Conservation (phyloP, 2,888 invertebrate species). For the Mantis religiosa region DNA sequence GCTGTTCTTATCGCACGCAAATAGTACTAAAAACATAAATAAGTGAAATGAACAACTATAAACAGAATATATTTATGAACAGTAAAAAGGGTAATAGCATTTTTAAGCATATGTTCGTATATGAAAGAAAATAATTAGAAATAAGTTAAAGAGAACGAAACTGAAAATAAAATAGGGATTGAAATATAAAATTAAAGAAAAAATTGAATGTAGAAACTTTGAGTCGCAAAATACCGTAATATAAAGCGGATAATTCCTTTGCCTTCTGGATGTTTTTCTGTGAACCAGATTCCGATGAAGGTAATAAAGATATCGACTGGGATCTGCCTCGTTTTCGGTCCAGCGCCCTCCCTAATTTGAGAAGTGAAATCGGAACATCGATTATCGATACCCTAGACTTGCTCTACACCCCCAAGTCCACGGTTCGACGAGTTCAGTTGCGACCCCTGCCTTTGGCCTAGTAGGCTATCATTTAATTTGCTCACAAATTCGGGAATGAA, state of each 20-base stretch:
- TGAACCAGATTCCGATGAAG: not conserved
- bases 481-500: not conserved
- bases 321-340: not conserved
- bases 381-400: not conserved
- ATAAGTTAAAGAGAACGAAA: too few relatives aligned
- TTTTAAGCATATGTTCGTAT: too few relatives aligned
- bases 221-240: not conserved
- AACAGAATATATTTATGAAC: too few relatives aligned
- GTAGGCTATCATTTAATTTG: not conserved
- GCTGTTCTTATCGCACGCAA: too few relatives aligned
- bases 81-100: too few relatives aligned
- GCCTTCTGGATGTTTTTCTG: not conserved
- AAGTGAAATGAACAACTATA: too few relatives aligned
- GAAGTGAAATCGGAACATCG: not conserved
- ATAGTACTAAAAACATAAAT: too few relatives aligned
- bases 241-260: not conserved
- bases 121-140: too few relatives aligned
- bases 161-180: not conserved
- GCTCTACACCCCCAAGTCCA: not conserved
- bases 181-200: not conserved
- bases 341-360: not conserved
- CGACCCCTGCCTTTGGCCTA: not conserved
- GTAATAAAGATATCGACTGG: not conserved
- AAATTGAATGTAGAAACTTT: not conserved
- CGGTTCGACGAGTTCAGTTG: not conserved